Evolutionary conservation across 2,113 vertebrate species (phyloP).

Genomic region (Otolemur garnettii): DNA sequence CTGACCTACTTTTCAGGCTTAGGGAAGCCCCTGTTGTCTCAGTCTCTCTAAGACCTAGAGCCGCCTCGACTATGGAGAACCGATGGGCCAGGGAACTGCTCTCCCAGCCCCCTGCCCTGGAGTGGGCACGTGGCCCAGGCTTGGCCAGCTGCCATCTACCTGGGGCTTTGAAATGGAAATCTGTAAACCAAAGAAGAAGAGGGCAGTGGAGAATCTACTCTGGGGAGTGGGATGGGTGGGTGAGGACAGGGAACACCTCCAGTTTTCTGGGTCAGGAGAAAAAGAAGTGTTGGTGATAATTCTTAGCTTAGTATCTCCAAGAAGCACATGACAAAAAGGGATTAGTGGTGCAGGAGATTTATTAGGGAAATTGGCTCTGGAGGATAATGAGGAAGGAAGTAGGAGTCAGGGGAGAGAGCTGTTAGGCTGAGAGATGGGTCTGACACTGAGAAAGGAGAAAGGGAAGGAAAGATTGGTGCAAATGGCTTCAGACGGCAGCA

Average conservation of each 20-base stretch:
- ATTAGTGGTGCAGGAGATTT: neutral
- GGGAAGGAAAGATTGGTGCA: neutral
- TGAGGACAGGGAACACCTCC: neutral
- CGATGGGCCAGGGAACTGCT: no score
- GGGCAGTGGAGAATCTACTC: neutral
- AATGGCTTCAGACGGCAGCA: neutral
- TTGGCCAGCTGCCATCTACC: neutral
- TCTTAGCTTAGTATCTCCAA: neutral
- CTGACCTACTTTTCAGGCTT: neutral
- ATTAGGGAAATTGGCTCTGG: neutral
- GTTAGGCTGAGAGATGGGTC: neutral
- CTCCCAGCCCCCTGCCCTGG: neutral
- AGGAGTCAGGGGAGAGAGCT: neutral
- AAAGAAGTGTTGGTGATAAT: neutral
- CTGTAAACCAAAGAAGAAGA: neutral
- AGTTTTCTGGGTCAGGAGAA: neutral
- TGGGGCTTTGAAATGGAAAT: neutral
- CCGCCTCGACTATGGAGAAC: neutral
- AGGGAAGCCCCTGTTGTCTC: neutral
- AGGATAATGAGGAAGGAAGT: neutral
- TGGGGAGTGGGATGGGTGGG: neutral
- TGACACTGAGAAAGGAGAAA: neutral
- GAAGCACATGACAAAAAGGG: neutral
- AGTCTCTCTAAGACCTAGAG: neutral
- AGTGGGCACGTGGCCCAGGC: neutral